A percentile compares a stretch with the other conserved stretches of the same genome.
phyloP scores from a whole-genome alignment of 2,888 invertebrate genomes.

The Lasioglossum vierecki region DNA sequence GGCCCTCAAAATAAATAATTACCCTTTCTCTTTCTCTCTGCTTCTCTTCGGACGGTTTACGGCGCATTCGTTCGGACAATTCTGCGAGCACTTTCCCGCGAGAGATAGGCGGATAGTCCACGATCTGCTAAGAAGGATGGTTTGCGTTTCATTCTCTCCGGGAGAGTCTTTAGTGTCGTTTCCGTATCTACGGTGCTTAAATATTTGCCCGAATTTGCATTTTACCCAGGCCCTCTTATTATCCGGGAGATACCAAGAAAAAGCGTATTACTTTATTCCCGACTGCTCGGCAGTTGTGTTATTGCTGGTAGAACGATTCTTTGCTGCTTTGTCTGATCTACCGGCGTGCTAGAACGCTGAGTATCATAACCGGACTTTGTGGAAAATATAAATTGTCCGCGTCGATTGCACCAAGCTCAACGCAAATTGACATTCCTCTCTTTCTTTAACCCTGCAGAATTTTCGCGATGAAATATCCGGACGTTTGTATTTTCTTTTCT shows the following conservation, averaged over 20 bases:
- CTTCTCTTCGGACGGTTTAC: background rate
- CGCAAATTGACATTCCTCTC: background rate
- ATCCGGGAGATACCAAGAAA: background rate
- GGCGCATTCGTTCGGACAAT: background rate
- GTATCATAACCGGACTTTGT: background rate
- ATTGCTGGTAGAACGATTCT: background rate
- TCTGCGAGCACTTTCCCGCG: background rate
- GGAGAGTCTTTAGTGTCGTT: background rate
- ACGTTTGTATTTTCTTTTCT: background rate
- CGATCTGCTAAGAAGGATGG: background rate
- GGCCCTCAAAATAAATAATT: no score
- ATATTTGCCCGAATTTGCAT: slow-evolving; percentile 9
- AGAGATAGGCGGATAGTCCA: background rate
- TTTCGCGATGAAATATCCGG: background rate
- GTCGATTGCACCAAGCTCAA: background rate
- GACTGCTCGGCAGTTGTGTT: background rate
- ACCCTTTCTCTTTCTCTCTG: no score
- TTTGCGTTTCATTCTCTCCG: background rate
- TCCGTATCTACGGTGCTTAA: background rate
- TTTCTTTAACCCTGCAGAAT: background rate
- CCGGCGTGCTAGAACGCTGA: background rate
- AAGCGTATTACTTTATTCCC: background rate
- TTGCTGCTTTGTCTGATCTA: background rate
- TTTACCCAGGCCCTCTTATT: background rate
- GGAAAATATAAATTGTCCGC: background rate